Base-by-base conservation (phyloP, 2,113 vertebrate species). In the Vidua macroura region DNA sequence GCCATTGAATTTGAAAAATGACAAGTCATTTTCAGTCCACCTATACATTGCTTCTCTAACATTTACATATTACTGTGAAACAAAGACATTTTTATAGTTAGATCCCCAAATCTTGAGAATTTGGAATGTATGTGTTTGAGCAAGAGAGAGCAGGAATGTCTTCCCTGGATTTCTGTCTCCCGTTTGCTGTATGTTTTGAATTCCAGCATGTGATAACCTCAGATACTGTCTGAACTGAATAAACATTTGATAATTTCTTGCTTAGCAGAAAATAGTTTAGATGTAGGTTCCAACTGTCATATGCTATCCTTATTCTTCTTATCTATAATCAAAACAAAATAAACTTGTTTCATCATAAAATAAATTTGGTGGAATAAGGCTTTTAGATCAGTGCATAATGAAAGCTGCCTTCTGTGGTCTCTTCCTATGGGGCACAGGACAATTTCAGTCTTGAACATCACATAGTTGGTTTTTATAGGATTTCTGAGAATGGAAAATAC, bases 1-100 rank as follows among this genome's bases (percentile, higher is more conserved):
- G 81, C 28, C 67, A 80, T 43, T 96, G 90, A 75, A 79, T 72
- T 13, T 92, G 39, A 83, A 97, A 95, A 95, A 84, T 55, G 55
- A 87, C 49, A 91, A 87, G 59, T 39, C 51, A 69, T n/a, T 95
- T 94, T 91, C n/a, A 79, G 62, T 64, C 53, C 81, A 41, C 67
- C 63, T 80, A 77, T 33, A 77, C 27, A 10, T 21, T 86, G 63
- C 37, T 81, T 74, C 63, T 23, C 49, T 52, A 92, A 64, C 4
- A 70, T 72, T 91, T 70, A n/a, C 63, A 63, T 74, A 78, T 77
- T 83, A 63, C 21, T 77, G 22, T 86, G 67, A 95, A 92, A 72
- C 60, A 77, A 90, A 94, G 43, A 64, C 12, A 83, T 62, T 25
- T 87, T 85, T 66, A 80, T 44, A 85, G n/a, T 85, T 64, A 92